Evolutionary conservation across 2,113 vertebrate species (phyloP).

Genomic region (Pteropus alecto): DNA sequence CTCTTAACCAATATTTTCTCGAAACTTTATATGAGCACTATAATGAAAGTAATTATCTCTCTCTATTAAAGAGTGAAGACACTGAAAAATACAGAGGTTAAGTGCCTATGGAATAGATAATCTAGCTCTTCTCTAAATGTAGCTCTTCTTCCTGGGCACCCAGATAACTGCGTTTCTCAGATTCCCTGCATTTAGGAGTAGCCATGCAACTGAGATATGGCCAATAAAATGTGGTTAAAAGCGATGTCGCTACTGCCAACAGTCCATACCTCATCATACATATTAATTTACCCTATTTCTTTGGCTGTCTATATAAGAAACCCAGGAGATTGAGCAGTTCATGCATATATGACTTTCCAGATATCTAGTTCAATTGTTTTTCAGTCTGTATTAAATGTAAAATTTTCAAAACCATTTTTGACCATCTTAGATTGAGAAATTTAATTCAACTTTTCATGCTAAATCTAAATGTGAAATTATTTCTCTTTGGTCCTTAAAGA

Average conservation of each 20-base stretch:
- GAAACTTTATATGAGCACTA: neutral
- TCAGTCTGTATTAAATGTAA: neutral
- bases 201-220: neutral
- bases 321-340: neutral
- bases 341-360: neutral
- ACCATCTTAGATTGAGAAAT: neutral
- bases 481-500: neutral
- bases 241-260: neutral
- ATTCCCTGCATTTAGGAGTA: neutral
- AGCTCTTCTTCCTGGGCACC: neutral
- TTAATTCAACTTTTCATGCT: neutral
- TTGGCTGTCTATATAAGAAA: neutral
- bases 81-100: neutral
- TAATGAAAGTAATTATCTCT: neutral
- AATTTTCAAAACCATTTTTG: neutral
- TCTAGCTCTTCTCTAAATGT: neutral
- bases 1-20: neutral
- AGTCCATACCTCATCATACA: neutral
- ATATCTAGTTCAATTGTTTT: neutral
- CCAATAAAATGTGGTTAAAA: neutral
- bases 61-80: neutral
- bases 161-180: neutral
- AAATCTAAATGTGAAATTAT: neutral
- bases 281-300: neutral
- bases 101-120: neutral